A percentile compares a stretch with the other conserved stretches of the same genome.
These are phyloP conservation scores for Arion vulgaris DNA, from an alignment of 1,140 invertebrate species.

Conservation along the genomic window DNA sequence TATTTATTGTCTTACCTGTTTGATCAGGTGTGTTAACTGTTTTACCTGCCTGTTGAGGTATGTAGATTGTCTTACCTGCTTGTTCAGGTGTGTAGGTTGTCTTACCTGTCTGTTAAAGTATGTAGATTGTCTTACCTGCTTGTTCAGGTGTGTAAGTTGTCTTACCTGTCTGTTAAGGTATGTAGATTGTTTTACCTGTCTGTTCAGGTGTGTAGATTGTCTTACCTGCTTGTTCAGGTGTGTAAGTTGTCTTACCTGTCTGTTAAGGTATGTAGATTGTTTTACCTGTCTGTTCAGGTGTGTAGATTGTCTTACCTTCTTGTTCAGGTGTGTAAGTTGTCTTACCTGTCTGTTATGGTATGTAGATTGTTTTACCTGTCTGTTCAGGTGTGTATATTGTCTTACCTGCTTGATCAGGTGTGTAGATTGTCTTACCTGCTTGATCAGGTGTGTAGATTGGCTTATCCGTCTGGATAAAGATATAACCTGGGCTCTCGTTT, in stretches of 20 bases:
- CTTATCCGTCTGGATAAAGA: constrained; percentile 65
- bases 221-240: neutral
- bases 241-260: neutral
- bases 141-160: neutral
- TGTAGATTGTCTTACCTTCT: neutral
- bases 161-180: neutral
- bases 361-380: neutral
- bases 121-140: neutral
- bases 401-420: neutral
- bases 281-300: no score
- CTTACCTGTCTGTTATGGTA: neutral
- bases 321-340: neutral
- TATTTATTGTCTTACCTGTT: neutral
- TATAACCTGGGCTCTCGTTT: constrained; percentile 49
- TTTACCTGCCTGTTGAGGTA: neutral
- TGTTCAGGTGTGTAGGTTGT: neutral
- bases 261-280: neutral
- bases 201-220: neutral
- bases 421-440: constrained; percentile 46
- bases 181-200: neutral
- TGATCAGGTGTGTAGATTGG: constrained; percentile 62
- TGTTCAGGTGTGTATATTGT: neutral
- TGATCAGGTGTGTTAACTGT: constrained; percentile 2
- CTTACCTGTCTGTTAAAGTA: neutral
- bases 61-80: neutral